Conservation (phyloP, 2,888 invertebrate species). For the Mantis religiosa region DNA sequence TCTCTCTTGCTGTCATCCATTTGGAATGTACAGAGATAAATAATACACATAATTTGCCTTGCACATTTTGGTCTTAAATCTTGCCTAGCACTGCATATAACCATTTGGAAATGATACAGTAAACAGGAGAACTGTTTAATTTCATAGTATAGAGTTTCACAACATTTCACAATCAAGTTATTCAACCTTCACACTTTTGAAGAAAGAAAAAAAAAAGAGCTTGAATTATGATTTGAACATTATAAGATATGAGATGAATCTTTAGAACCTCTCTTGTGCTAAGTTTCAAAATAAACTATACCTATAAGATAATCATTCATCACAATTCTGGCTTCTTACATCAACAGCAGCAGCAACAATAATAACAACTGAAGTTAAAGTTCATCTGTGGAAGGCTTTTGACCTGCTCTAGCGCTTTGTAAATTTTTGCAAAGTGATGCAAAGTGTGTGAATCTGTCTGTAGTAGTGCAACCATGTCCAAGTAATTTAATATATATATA, state of each 20-base stretch:
- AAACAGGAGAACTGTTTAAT: not conserved
- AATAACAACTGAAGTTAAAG: not conserved
- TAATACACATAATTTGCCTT: constrained; percentile 9
- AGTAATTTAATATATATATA: constrained; percentile 12
- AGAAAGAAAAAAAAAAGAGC: not conserved
- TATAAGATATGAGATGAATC: not conserved
- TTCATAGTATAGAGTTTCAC: constrained; percentile 8
- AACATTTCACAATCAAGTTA: not conserved
- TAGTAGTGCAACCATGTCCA: constrained; percentile 17
- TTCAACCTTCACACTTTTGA: not conserved
- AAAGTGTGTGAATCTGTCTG: constrained; percentile 18
- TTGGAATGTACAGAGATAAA: constrained; percentile 4
- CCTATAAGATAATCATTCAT: constrained; percentile 7
- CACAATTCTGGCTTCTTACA: constrained; percentile 13
- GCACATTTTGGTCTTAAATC: constrained; percentile 9
- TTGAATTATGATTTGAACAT: not conserved
- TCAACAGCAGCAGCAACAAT: not conserved
- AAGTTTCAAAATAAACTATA: constrained; percentile 5
- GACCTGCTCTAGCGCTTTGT: constrained; percentile 24
- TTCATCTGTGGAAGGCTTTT: constrained; percentile 17
- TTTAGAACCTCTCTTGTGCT: not conserved
- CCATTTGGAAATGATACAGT: not conserved
- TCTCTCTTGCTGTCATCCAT: constrained; percentile 1
- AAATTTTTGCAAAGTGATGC: constrained; percentile 23
- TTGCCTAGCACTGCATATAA: constrained; percentile 3